Base-by-base conservation (phyloP, 1,140 invertebrate species). In the Drosophila baimaii region DNA sequence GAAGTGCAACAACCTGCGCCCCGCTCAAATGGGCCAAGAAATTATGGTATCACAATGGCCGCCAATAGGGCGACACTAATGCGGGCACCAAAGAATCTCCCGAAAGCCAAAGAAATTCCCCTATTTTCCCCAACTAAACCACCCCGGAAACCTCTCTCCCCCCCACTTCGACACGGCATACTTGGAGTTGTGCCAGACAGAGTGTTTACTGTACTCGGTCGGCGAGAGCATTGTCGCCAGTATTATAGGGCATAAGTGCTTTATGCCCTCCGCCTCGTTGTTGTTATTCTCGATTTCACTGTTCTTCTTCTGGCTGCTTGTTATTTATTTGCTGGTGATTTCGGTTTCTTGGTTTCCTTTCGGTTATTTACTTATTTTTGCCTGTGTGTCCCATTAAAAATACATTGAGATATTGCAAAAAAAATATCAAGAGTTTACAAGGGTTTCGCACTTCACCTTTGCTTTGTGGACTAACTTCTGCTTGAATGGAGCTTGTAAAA, bases 21-120 rank as follows among this genome's bases (percentile, higher is more conserved):
- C 54, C 44, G 66, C 74, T 78, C 76, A 78, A 78, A 78, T 78
- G 76, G 74, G 73, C 49, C 76, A 78, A 77, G 65, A 78, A 78
- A 78, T 78, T 78, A 77, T 78, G 75, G 76, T 44, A 77, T 68
- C 64, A 78, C 74, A 78, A 78, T 78, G 74, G 75, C 58, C 74
- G 66, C 75, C 74, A 78, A 78, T 78, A 78, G 66, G 76, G 74
- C 76, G 76, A 77, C 74, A 78, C 74, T 78, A 78, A 78, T 78
- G 76, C 76, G 65, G 52, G 25, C 66, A 47, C 37, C 66, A 70
- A 59, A 62, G 56, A 56, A 62, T 62, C 29, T n/a, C 51, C 56
- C 64, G 66, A 62, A 68, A 77, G 72, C 74, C 74, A 77, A 77
- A 77, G 74, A 77, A 77, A 77, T 69, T 68, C 21, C 62, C 39